Conservation (phyloP, 2,888 invertebrate genomes). For the Nyleta sp. region DNA sequence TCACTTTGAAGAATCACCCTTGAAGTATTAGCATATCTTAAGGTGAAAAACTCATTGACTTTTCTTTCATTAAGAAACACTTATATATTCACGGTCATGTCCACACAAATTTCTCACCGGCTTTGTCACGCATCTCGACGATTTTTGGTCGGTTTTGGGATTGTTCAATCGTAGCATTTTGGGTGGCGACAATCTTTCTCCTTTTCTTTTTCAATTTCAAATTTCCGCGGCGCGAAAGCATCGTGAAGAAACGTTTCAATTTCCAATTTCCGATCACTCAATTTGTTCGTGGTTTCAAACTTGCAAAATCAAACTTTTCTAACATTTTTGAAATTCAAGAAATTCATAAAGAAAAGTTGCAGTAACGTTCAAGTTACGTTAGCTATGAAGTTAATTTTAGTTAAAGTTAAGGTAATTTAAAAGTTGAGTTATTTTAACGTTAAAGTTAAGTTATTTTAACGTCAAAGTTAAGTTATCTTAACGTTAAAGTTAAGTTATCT, state of each 20-base stretch:
- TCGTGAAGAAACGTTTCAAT: conserved; percentile 2
- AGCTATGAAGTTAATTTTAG: no score
- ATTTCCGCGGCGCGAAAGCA: background rate
- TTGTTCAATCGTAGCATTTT: background rate
- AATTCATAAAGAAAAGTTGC: no score
- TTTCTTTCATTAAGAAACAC: conserved; percentile 35
- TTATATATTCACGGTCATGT: conserved; percentile 55
- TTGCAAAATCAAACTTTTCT: no score
- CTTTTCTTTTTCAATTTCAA: background rate
- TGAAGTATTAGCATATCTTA: conserved; percentile 39
- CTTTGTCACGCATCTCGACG: conserved; percentile 38
- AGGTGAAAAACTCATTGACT: conserved; percentile 40
- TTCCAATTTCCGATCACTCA: background rate
- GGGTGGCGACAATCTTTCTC: conserved; percentile 3
- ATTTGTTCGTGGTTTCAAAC: background rate
- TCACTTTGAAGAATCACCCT: conserved; percentile 29
- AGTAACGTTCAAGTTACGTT: no score
- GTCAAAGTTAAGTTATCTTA: no score
- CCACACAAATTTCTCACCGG: conserved; percentile 39
- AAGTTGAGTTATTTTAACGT: no score
- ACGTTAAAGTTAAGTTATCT: no score
- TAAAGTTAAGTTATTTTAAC: no score
- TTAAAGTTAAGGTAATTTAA: no score
- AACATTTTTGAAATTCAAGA: no score
- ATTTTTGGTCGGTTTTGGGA: conserved; percentile 8